These are phyloP conservation scores for Luperina testacea DNA, from an alignment of 2,888 invertebrate genomes.

Conservation along the genomic window DNA sequence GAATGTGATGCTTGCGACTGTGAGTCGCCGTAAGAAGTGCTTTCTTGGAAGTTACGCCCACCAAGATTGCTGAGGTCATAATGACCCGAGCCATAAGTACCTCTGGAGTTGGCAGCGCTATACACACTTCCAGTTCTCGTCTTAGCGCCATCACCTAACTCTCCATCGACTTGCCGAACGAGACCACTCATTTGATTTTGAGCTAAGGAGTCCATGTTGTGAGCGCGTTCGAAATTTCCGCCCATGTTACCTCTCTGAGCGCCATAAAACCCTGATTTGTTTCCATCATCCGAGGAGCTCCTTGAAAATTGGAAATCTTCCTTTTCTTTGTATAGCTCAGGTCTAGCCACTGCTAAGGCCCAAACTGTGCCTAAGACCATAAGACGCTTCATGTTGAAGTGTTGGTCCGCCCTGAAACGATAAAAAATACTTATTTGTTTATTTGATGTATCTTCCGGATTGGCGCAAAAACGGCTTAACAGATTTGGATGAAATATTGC, in stretches of 20 bases:
- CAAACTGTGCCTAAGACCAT: slow-evolving; percentile 77
- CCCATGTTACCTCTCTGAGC: slow-evolving; percentile 89
- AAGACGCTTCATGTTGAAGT: slow-evolving; percentile 78
- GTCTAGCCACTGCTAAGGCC: slow-evolving; percentile 79
- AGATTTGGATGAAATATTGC: neutral
- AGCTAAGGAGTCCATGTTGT: slow-evolving; percentile 87
- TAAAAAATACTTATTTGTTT: neutral
- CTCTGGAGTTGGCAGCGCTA: slow-evolving; percentile 85
- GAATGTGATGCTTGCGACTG: slow-evolving; percentile 71
- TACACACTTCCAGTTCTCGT: slow-evolving; percentile 82
- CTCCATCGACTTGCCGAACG: slow-evolving; percentile 83
- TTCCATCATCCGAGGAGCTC: slow-evolving; percentile 87
- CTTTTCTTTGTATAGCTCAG: slow-evolving; percentile 85
- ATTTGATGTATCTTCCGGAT: neutral
- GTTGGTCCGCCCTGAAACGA: slow-evolving; percentile 69
- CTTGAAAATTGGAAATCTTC: slow-evolving; percentile 88
- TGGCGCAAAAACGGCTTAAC: neutral
- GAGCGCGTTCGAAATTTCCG: slow-evolving; percentile 87
- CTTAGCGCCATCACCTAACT: slow-evolving; percentile 83
- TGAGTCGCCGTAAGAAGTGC: slow-evolving; percentile 68
- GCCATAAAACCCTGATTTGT: slow-evolving; percentile 85
- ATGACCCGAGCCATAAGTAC: slow-evolving; percentile 82
- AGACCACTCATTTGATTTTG: slow-evolving; percentile 87
- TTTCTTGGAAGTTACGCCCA: slow-evolving; percentile 85
- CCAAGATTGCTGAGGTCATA: slow-evolving; percentile 82